Conservation (phyloP, 2,113 vertebrate species). For the Tinamus guttatus region DNA sequence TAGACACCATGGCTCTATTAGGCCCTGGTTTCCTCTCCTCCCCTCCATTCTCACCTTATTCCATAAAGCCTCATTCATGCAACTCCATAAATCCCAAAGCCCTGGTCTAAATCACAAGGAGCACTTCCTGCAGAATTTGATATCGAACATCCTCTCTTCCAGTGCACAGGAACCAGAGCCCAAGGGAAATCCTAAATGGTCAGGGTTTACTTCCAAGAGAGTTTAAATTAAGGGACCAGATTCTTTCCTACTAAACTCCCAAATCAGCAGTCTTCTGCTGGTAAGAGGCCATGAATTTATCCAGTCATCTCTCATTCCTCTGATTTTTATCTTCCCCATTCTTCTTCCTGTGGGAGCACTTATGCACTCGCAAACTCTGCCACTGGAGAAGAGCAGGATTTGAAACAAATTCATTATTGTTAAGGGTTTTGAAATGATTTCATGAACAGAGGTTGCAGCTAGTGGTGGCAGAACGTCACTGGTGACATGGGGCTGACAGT, state of each 20-base stretch:
- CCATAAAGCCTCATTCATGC: neutral
- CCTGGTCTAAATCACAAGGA: accelerated
- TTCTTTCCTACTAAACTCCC: neutral
- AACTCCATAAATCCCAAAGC: neutral
- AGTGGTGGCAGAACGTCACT: neutral
- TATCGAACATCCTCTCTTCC: neutral
- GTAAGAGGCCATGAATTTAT: constrained; percentile 13
- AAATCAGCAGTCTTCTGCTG: neutral
- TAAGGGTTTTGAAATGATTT: neutral
- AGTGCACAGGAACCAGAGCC: neutral
- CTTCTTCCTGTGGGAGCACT: neutral
- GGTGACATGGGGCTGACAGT: neutral
- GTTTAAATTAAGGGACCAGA: neutral
- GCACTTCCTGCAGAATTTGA: neutral
- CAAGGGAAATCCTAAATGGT: neutral
- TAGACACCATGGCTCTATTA: neutral
- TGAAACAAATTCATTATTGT: neutral
- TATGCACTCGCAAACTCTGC: neutral
- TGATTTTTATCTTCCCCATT: constrained; percentile 30
- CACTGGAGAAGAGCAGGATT: neutral
- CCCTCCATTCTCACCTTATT: neutral
- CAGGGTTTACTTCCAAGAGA: neutral
- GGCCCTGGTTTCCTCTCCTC: neutral
- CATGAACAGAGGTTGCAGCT: neutral
- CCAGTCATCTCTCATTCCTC: constrained; percentile 7